phyloP scores from a whole-genome alignment of 2,113 vertebrate genomes.

The Macroglossus sobrinus region DNA sequence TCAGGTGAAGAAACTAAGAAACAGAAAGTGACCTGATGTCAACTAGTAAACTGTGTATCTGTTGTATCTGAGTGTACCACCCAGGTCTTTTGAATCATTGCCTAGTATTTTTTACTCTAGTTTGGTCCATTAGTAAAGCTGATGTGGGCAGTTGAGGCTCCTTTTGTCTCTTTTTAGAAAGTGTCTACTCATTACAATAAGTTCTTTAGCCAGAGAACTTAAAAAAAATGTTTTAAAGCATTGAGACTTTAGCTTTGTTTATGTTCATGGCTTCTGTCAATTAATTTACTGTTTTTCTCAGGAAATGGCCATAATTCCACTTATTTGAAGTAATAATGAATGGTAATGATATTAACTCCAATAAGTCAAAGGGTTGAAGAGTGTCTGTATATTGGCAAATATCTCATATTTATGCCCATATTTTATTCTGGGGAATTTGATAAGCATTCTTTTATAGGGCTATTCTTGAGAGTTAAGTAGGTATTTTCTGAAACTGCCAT shows the following conservation, averaged over 20 bases:
- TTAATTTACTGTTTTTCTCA: constrained; percentile 41
- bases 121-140: neutral
- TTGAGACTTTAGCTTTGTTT: neutral
- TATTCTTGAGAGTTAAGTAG: constrained; percentile 65
- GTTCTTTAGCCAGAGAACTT: neutral
- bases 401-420: constrained; percentile 30
- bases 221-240: neutral
- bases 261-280: neutral
- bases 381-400: neutral
- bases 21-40: neutral
- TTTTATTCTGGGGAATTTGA: constrained; percentile 57
- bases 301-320: constrained; percentile 5
- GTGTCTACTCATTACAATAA: neutral
- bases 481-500: constrained; percentile 58
- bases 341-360: constrained; percentile 37
- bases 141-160: neutral
- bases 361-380: constrained; percentile 44
- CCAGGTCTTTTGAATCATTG: neutral
- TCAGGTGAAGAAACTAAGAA: neutral
- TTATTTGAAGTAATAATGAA: constrained; percentile 50
- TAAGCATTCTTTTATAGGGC: constrained; percentile 55
- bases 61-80: neutral
- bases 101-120: neutral
- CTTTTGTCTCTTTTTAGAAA: neutral
- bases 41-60: neutral